These are phyloP conservation scores for Synodontis membranacea DNA, from an alignment of 2,113 vertebrate species.

Conservation along the genomic window DNA sequence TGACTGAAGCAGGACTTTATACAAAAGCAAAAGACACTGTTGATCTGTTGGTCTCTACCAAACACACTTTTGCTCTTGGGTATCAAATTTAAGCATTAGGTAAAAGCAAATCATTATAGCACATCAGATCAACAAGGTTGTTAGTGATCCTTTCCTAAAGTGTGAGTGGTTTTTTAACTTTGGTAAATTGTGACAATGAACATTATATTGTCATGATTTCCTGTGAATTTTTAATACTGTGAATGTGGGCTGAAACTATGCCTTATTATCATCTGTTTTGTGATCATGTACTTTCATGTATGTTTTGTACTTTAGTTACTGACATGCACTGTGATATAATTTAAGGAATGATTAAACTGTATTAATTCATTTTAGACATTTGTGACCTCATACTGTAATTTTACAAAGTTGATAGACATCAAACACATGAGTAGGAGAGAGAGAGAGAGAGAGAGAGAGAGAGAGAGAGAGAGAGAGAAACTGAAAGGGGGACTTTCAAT, in stretches of 20 bases:
- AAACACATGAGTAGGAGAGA: not conserved
- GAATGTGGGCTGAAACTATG: not conserved
- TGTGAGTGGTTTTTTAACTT: not conserved
- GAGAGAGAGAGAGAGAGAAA: not conserved
- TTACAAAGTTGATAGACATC: not conserved
- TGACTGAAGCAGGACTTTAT: not conserved
- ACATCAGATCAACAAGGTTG: not conserved
- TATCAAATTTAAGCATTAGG: not conserved
- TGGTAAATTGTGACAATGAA: not conserved
- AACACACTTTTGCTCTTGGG: not conserved
- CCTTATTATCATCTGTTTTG: not conserved
- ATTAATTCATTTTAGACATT: not conserved
- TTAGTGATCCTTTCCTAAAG: not conserved
- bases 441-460: not conserved
- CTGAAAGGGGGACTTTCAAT: not conserved
- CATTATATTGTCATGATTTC: not conserved
- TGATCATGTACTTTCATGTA: no score
- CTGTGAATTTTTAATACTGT: not conserved
- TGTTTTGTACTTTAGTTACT: not conserved
- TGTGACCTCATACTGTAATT: not conserved
- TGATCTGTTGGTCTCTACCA: not conserved
- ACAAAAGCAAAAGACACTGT: not conserved
- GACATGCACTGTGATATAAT: not conserved
- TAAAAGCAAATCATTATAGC: not conserved
- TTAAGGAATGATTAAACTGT: not conserved